These are phyloP conservation scores for Dicyrtomina minuta DNA, from an alignment of 2,888 invertebrate species.

Conservation along the genomic window DNA sequence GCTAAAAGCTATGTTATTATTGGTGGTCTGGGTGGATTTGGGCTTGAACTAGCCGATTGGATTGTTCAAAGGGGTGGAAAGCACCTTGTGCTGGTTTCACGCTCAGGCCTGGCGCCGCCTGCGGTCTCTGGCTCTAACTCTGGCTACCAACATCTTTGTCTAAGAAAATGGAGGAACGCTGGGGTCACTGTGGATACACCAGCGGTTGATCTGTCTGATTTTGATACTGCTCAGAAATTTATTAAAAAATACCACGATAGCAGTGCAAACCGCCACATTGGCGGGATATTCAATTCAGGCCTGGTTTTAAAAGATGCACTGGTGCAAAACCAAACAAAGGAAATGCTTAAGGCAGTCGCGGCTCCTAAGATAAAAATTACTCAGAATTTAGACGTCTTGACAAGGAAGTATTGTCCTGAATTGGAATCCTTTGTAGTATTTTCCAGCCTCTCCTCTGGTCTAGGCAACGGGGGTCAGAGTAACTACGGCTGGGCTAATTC, in stretches of 20 bases:
- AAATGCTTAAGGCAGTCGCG: slow-evolving; percentile 68
- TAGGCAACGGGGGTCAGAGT: slow-evolving; percentile 87
- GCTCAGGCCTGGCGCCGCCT: neutral
- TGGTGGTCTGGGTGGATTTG: slow-evolving; percentile 58
- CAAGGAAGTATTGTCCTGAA: slow-evolving; percentile 62
- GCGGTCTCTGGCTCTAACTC: too few species aligned
- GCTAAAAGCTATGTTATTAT: slow-evolving; percentile 60
- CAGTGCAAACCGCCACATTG: slow-evolving; percentile 69
- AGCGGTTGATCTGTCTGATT: slow-evolving; percentile 17
- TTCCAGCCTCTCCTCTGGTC: slow-evolving; percentile 86
- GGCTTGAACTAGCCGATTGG: slow-evolving; percentile 35
- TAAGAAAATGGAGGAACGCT: slow-evolving; percentile 19
- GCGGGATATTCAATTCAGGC: slow-evolving; percentile 91
- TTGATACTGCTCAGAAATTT: slow-evolving; percentile 15
- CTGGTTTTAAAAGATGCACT: slow-evolving; percentile 58
- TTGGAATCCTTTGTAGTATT: slow-evolving; percentile 79
- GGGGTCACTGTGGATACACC: slow-evolving; percentile 12
- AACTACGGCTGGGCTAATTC: slow-evolving; percentile 91
- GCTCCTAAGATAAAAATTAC: slow-evolving; percentile 82
- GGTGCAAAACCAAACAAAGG: slow-evolving; percentile 65
- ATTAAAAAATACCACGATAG: slow-evolving; percentile 57
- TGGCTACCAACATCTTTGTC: slow-evolving; percentile 25
- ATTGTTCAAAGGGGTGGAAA: slow-evolving; percentile 28
- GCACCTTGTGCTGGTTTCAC: slow-evolving; percentile 28
- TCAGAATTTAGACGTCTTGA: slow-evolving; percentile 69